Conservation (phyloP, 2,888 invertebrate genomes). For the Eustalomyia histrio region DNA sequence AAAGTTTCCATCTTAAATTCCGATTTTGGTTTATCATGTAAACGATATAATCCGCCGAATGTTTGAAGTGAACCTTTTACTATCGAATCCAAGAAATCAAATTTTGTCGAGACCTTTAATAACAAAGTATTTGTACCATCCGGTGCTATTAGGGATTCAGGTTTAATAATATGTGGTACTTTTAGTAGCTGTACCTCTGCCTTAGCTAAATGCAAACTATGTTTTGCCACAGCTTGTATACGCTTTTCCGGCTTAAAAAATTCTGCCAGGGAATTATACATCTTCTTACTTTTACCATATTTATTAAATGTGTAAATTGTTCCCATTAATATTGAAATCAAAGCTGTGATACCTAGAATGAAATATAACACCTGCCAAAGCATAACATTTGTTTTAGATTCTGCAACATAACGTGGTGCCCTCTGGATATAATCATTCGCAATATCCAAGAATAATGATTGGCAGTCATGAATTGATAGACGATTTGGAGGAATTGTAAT, state of each 20-base stretch:
- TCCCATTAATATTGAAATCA: conserved; percentile 46
- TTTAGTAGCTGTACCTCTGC: conserved; percentile 58
- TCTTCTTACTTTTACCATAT: conserved; percentile 21
- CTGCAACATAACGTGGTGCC: conserved; percentile 67
- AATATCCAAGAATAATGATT: conserved; percentile 67
- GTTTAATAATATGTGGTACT: conserved; percentile 51
- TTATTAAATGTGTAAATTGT: conserved; percentile 54
- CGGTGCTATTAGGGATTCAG: conserved; percentile 55
- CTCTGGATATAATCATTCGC: conserved; percentile 67
- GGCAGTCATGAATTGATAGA: conserved; percentile 66
- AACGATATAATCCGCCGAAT: conserved; percentile 57
- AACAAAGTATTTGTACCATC: conserved; percentile 58
- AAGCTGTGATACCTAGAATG: conserved; percentile 55
- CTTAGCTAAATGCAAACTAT: conserved; percentile 58
- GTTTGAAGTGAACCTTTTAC: conserved; percentile 34
- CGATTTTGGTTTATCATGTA: conserved; percentile 36
- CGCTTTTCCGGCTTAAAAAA: conserved; percentile 51
- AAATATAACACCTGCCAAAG: conserved; percentile 67
- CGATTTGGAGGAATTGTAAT: conserved; percentile 67
- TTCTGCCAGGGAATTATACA: conserved; percentile 14
- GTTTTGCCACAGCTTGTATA: conserved; percentile 52
- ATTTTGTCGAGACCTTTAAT: conserved; percentile 56
- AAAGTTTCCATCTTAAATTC: conserved; percentile 63
- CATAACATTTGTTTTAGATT: conserved; percentile 62
- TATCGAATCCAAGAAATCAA: conserved; percentile 51